These are phyloP conservation scores for Hirtodrosophila cameraria DNA, from an alignment of 2,888 invertebrate genomes.

Conservation along the genomic window DNA sequence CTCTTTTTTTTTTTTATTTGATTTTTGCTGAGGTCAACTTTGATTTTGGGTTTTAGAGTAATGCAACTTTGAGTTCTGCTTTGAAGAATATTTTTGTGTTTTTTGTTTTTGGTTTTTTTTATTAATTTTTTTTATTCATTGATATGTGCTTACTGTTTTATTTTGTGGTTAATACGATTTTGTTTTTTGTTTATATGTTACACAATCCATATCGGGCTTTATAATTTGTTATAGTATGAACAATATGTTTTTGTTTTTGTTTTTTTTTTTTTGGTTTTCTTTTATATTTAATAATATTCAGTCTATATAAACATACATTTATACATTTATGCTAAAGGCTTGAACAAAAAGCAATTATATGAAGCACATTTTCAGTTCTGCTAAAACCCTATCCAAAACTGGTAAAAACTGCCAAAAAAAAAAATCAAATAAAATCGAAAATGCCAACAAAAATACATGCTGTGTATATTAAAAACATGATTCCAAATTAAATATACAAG, in stretches of 20 bases:
- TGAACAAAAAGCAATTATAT: conserved; percentile 44
- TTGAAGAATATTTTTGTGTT: conserved; percentile 25
- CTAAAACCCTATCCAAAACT: conserved; percentile 53
- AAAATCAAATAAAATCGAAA: conserved; percentile 13
- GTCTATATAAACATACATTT: conserved; percentile 79
- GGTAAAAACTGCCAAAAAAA: conserved; percentile 36
- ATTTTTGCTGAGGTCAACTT: conserved; percentile 73
- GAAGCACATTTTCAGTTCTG: conserved; percentile 66
- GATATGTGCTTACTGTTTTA: conserved; percentile 73
- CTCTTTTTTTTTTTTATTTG: conserved; percentile 28
- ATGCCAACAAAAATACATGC: conserved; percentile 27
- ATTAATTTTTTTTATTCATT: conserved; percentile 43
- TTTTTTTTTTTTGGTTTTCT: conserved; percentile 20
- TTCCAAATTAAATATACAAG: conserved; percentile 19
- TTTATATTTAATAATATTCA: conserved; percentile 75
- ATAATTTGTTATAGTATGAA: conserved; percentile 22
- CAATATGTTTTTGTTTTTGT: conserved; percentile 34
- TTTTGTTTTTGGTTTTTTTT: conserved; percentile 4
- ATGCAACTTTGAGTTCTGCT: conserved; percentile 57
- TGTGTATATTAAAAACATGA: conserved; percentile 22
- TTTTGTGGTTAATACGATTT: conserved; percentile 41
- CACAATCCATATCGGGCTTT: conserved; percentile 41
- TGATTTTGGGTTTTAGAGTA: conserved; percentile 59
- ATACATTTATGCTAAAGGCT: conserved; percentile 71
- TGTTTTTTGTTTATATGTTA: conserved; percentile 39